Percentiles rank a stretch among this genome's conserved stretches.
Conservation (phyloP, 2,797 vertebrate genomes). For the Knipowitschia caucasica region DNA sequence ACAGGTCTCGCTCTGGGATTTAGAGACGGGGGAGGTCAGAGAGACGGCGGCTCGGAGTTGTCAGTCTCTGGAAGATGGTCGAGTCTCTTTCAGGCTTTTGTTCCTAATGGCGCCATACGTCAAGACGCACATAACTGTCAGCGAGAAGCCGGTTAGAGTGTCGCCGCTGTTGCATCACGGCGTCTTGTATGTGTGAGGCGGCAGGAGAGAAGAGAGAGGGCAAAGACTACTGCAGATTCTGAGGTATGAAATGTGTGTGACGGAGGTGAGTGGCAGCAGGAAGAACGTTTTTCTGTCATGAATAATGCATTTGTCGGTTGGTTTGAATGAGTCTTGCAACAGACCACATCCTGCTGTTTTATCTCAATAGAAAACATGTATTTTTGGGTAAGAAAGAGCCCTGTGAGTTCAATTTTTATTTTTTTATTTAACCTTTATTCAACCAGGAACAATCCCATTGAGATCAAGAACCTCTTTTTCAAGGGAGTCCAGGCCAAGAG, state of each 20-base stretch:
- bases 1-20: constrained; percentile 59
- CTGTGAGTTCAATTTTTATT: too few relatives aligned
- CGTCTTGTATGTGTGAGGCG: constrained; percentile 26
- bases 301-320: too few relatives aligned
- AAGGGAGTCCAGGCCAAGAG: too few relatives aligned
- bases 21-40: constrained; percentile 69
- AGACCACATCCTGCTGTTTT: too few relatives aligned
- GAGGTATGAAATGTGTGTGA: constrained; percentile 9
- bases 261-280: background rate
- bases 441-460: too few relatives aligned
- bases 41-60: constrained; percentile 47
- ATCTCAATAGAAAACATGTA: too few relatives aligned
- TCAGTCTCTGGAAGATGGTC: constrained; percentile 46
- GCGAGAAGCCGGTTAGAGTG: constrained; percentile 40
- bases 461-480: too few relatives aligned
- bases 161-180: constrained; percentile 56
- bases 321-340: too few relatives aligned
- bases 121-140: constrained; percentile 68
- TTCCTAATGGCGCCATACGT: constrained; percentile 64
- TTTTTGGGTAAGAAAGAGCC: too few relatives aligned
- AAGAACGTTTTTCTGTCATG: too few relatives aligned
- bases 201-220: constrained; percentile 20
- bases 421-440: too few relatives aligned
- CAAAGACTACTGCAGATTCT: constrained; percentile 25
- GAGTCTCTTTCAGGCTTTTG: constrained; percentile 61